These are phyloP conservation scores for Fopius arisanus DNA, from an alignment of 1,140 invertebrate genomes.

Conservation along the genomic window DNA sequence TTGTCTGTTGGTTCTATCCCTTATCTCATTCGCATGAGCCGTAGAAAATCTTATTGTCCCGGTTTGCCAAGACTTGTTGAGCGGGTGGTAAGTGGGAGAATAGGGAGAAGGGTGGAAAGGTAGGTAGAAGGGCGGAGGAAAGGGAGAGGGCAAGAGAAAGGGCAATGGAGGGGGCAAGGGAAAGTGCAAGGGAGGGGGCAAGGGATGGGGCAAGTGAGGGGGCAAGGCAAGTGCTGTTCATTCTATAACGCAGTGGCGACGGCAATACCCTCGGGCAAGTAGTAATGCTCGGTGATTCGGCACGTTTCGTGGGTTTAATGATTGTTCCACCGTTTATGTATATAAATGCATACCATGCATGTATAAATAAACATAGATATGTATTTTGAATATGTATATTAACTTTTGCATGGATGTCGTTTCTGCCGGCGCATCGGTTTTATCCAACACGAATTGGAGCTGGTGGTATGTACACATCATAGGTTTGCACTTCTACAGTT, in stretches of 20 bases:
- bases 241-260: neutral
- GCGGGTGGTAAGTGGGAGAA: no score
- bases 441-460: neutral
- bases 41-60: neutral
- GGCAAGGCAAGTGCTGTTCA: no score
- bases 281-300: neutral
- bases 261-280: neutral
- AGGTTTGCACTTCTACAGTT: neutral
- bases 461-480: neutral
- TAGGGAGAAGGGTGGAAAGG: no score
- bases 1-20: neutral
- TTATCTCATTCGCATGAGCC: neutral
- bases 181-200: no score
- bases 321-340: neutral
- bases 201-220: no score
- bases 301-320: neutral
- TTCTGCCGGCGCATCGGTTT: neutral
- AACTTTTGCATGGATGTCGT: neutral
- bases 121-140: no score
- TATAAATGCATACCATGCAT: neutral
- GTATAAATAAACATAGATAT: neutral
- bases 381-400: neutral
- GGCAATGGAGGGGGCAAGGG: no score
- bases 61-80: neutral
- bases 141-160: no score